These are phyloP conservation scores for Caenorhabditis sp. DNA, from an alignment of 2,888 invertebrate species.

Conservation along the genomic window DNA sequence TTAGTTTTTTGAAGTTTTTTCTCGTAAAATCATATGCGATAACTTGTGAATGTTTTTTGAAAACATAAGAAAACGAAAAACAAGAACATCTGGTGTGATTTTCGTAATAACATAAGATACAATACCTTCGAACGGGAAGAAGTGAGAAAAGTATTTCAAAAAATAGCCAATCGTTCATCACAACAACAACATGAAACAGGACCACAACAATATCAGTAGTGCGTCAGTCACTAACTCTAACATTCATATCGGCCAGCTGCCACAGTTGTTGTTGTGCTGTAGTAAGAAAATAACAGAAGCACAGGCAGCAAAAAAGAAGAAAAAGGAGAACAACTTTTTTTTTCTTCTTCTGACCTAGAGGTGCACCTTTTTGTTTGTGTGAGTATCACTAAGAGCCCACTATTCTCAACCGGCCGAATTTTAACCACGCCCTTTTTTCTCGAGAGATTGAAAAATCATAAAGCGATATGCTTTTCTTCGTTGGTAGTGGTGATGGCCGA, in stretches of 20 bases:
- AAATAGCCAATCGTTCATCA: background rate
- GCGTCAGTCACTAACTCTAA: background rate
- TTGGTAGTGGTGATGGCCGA: too few species aligned
- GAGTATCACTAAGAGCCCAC: background rate
- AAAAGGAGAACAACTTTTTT: background rate
- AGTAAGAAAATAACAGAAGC: background rate
- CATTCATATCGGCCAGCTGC: conserved; percentile 1
- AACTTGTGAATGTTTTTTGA: background rate
- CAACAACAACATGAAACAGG: background rate
- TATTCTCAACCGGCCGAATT: background rate
- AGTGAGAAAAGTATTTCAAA: background rate
- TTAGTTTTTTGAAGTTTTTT: too few species aligned
- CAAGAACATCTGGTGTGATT: background rate
- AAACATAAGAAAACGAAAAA: background rate
- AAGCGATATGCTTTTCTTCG: background rate
- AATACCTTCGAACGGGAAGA: background rate
- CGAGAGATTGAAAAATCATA: background rate
- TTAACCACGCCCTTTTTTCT: background rate
- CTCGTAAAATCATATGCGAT: background rate
- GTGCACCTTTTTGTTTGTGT: background rate
- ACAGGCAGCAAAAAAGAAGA: background rate
- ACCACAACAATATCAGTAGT: background rate
- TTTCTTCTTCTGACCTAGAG: background rate
- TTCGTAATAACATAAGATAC: background rate
- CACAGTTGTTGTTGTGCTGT: conserved; percentile 2